phyloP scores from a whole-genome alignment of 2,113 vertebrate genomes.

The Planiliza haematocheilus region DNA sequence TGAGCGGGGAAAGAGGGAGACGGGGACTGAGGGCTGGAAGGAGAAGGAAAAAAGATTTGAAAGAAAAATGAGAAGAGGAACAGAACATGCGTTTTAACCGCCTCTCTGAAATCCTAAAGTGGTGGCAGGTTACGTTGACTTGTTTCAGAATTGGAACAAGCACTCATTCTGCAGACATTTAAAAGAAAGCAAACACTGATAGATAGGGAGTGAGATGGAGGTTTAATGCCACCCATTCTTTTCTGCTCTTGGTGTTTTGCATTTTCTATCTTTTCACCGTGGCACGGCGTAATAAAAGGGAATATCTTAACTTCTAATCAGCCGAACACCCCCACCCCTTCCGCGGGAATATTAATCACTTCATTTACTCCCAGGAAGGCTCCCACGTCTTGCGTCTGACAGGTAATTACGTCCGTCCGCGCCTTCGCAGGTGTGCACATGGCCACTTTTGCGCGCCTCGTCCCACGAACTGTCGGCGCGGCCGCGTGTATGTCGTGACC shows the following conservation, averaged over 20 bases:
- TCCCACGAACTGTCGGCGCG: background rate
- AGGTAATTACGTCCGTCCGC: slow-evolving; percentile 71
- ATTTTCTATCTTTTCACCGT: slow-evolving; percentile 52
- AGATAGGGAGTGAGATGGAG: background rate
- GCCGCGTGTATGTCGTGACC: slow-evolving; percentile 20
- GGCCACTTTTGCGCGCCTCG: slow-evolving; percentile 2
- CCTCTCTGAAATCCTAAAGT: slow-evolving; percentile 4
- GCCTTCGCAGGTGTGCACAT: background rate
- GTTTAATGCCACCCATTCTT: background rate
- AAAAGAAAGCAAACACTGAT: slow-evolving; percentile 20
- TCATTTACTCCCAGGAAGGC: slow-evolving; percentile 72
- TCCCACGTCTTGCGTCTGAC: slow-evolving; percentile 70
- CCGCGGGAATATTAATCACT: slow-evolving; percentile 74
- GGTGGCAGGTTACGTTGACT: background rate
- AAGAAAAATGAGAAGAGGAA: slow-evolving; percentile 1
- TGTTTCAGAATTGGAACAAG: slow-evolving; percentile 26
- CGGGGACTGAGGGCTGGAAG: background rate
- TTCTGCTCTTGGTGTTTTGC: slow-evolving; percentile 14
- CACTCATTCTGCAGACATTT: background rate
- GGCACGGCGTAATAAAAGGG: slow-evolving; percentile 50
- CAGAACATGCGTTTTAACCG: slow-evolving; percentile 2
- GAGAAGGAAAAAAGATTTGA: background rate
- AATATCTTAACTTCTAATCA: slow-evolving; percentile 73
- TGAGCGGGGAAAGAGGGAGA: background rate
- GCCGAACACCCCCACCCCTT: slow-evolving; percentile 7